Evolutionary conservation across 2,888 invertebrate genomes (phyloP).

Genomic region (Pachydiplax longipennis): DNA sequence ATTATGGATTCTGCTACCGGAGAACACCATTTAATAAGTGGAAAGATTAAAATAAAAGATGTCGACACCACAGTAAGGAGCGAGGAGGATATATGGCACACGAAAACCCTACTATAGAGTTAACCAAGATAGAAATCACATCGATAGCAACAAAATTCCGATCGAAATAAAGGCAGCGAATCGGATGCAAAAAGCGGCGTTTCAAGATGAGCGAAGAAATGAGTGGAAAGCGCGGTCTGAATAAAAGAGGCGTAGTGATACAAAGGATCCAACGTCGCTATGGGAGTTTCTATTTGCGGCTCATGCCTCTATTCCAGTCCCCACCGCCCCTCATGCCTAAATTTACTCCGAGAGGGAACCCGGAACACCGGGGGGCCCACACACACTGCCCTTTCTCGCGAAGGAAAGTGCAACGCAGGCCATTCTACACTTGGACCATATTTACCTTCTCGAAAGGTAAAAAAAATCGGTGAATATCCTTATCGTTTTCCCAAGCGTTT

Average conservation of each 20-base stretch:
- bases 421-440: too few relatives aligned
- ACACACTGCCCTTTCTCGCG: background rate
- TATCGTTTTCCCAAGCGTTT: too few relatives aligned
- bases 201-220: background rate
- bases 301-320: conserved; percentile 33
- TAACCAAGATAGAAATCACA: background rate
- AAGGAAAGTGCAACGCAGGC: too few relatives aligned
- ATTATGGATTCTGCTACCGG: too few relatives aligned
- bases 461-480: too few relatives aligned
- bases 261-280: conserved; percentile 11
- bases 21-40: too few relatives aligned
- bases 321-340: conserved; percentile 28
- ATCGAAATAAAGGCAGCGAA: background rate
- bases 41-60: too few relatives aligned
- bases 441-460: too few relatives aligned
- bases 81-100: background rate
- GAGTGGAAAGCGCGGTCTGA: background rate
- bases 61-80: too few relatives aligned
- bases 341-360: conserved; percentile 28
- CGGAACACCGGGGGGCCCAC: conserved; percentile 10
- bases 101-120: background rate
- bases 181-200: background rate
- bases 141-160: background rate
- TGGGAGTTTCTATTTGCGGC: conserved; percentile 30
- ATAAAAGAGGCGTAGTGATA: background rate